Conservation (phyloP, 64 coral and sea anemone species). For the Acropora tenuis region DNA sequence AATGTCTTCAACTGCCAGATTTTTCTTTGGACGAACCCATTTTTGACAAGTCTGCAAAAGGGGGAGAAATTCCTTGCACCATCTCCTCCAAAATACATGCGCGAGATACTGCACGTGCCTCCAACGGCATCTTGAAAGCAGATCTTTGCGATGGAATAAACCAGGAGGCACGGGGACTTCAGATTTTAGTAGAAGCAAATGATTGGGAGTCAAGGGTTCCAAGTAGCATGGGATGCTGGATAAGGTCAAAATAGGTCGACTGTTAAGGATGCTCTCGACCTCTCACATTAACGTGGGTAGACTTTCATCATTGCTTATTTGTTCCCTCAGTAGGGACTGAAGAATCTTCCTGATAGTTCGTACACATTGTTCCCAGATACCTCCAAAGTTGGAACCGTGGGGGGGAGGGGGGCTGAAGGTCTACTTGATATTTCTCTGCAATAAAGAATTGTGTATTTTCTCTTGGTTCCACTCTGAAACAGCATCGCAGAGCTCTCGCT, state of each 20-base stretch:
- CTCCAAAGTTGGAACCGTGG: not conserved
- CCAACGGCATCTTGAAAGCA: not conserved
- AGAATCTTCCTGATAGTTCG: not conserved
- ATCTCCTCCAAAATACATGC: not conserved
- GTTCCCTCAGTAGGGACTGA: no score
- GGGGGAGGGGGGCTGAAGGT: not conserved
- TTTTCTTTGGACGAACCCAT: not conserved
- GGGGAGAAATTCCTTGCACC: not conserved
- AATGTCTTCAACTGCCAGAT: not conserved
- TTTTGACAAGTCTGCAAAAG: not conserved
- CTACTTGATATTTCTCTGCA: not conserved
- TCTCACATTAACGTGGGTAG: slow-evolving; percentile 8
- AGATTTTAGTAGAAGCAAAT: slow-evolving; percentile 3
- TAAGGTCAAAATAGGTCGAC: not conserved
- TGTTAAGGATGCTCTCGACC: slow-evolving; percentile 1
- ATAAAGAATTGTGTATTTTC: not conserved
- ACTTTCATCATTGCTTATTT: not conserved
- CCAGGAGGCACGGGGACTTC: no score
- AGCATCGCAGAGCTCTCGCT: no score
- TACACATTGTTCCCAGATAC: slow-evolving; percentile 11
- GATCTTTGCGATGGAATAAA: not conserved
- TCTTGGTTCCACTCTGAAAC: no score
- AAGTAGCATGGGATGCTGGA: not conserved
- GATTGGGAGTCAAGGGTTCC: slow-evolving; percentile 4
- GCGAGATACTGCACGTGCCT: not conserved